Conservation (phyloP, 2,888 invertebrate species). For the Actias luna region DNA sequence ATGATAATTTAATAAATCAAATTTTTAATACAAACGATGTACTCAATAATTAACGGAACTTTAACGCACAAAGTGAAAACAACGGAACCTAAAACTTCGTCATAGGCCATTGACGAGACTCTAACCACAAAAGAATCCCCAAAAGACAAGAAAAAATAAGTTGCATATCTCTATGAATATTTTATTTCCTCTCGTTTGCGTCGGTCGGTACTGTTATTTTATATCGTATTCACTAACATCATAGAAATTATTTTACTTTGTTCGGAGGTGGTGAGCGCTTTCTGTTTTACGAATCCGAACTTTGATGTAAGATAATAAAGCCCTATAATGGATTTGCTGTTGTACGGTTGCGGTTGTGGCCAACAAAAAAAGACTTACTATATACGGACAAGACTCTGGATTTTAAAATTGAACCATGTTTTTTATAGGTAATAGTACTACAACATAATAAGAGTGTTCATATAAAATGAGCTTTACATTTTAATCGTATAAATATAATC, state of each 20-base stretch:
- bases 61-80: constrained; percentile 11
- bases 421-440: not conserved
- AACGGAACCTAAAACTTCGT: constrained; percentile 9
- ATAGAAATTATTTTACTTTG: constrained; percentile 52
- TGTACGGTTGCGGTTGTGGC: constrained; percentile 55
- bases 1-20: not conserved
- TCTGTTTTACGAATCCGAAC: constrained; percentile 62
- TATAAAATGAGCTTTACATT: not conserved
- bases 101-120: constrained; percentile 40
- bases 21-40: not conserved
- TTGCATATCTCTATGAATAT: constrained; percentile 62
- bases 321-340: constrained; percentile 70
- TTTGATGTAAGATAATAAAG: constrained; percentile 75
- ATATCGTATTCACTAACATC: constrained; percentile 43
- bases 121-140: constrained; percentile 67
- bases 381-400: constrained; percentile 45
- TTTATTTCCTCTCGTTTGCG: constrained; percentile 50
- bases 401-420: not conserved
- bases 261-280: constrained; percentile 28
- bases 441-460: not conserved
- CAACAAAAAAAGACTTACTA: constrained; percentile 55
- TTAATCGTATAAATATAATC: not conserved
- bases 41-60: constrained; percentile 11
- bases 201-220: constrained; percentile 41
- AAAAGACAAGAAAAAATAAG: constrained; percentile 52